Evolutionary conservation across 2,797 vertebrate genomes (phyloP).

Genomic region (Siniperca obscura): DNA sequence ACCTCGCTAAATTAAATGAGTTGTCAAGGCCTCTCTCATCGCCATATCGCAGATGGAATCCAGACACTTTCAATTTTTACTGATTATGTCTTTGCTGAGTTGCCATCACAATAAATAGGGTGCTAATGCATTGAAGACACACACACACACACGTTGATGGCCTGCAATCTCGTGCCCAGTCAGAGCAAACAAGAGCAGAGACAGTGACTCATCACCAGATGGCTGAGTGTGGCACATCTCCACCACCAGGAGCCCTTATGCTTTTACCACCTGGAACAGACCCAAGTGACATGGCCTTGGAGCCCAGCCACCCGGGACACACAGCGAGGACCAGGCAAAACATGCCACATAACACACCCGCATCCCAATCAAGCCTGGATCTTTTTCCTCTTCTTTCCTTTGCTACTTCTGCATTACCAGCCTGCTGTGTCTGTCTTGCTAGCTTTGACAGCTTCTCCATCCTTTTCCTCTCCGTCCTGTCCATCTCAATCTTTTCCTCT

Average conservation of each 20-base stretch:
- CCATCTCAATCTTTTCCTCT: conserved; percentile 32
- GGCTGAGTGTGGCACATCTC: conserved; percentile 73
- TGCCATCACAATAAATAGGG: conserved; percentile 52
- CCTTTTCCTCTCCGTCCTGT: conserved; percentile 34
- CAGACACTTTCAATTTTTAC: conserved; percentile 50
- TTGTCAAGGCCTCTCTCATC: conserved; percentile 43
- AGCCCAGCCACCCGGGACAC: conserved; percentile 47
- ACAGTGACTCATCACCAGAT: conserved; percentile 84
- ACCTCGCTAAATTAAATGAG: conserved; percentile 44
- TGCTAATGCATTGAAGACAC: conserved; percentile 52
- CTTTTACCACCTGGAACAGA: conserved; percentile 79
- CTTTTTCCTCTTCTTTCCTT: neutral
- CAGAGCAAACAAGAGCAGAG: conserved; percentile 67
- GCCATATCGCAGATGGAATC: conserved; percentile 49
- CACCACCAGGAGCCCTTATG: conserved; percentile 80
- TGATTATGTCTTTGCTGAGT: conserved; percentile 48
- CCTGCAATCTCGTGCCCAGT: conserved; percentile 60
- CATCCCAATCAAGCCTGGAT: conserved; percentile 14
- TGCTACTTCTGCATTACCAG: conserved; percentile 8
- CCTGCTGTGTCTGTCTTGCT: conserved; percentile 26
- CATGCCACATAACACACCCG: neutral
- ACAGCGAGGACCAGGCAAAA: conserved; percentile 34
- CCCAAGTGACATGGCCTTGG: conserved; percentile 62
- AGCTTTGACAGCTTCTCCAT: conserved; percentile 24
- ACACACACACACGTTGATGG: conserved; percentile 27